Evolutionary conservation across 2,888 invertebrate species (phyloP).

Genomic region (Oscheius myriophilus): DNA sequence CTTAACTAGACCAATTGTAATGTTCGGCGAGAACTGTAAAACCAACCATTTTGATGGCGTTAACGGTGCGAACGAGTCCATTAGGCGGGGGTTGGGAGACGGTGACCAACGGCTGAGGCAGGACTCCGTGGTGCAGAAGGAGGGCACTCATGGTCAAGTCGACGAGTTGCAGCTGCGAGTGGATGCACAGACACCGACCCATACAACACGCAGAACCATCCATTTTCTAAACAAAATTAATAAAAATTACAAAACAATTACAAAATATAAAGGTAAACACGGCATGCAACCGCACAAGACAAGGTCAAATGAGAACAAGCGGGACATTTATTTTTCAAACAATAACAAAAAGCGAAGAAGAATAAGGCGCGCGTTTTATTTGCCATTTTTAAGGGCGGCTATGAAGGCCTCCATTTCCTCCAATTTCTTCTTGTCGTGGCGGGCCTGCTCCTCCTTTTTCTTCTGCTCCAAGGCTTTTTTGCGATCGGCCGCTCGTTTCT

Average conservation of each 20-base stretch:
- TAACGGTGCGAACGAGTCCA: conserved; percentile 17
- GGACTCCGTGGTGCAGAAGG: conserved; percentile 23
- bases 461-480: conserved; percentile 6
- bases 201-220: background rate
- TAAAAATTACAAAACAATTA: background rate
- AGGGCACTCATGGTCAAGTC: conserved; percentile 28
- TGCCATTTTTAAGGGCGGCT: conserved; percentile 12
- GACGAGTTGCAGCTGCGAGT: conserved; percentile 25
- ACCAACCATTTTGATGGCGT: conserved; percentile 16
- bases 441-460: conserved; percentile 5
- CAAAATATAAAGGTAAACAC: background rate
- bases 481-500: conserved; percentile 8
- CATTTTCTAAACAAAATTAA: conserved; percentile 10
- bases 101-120: conserved; percentile 17
- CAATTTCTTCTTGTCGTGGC: conserved; percentile 15
- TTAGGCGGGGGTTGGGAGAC: conserved; percentile 24
- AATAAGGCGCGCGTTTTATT: no score
- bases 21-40: no score
- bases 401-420: conserved; percentile 26
- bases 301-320: no score
- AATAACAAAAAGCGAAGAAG: no score
- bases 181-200: conserved; percentile 25
- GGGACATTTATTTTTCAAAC: no score
- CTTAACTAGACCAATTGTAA: no score
- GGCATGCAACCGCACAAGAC: no score